These are phyloP conservation scores for Choreutis nemorana DNA, from an alignment of 2,888 invertebrate species.

Conservation along the genomic window DNA sequence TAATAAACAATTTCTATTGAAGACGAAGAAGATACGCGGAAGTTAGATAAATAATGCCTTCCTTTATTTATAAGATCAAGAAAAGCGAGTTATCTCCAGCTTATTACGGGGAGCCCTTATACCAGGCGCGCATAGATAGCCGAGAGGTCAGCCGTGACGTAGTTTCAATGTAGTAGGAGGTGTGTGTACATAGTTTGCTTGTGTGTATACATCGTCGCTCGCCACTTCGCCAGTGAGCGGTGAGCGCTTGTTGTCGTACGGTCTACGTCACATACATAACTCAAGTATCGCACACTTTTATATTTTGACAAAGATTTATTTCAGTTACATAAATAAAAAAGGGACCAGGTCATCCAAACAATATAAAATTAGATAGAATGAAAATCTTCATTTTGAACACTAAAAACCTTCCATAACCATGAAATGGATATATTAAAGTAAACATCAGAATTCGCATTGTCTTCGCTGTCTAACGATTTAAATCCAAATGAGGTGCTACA, in stretches of 20 bases:
- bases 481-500: no score
- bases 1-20: not conserved
- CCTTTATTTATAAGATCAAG: constrained; percentile 45
- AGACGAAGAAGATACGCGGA: constrained; percentile 30
- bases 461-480: no score
- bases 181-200: no score
- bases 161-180: constrained; percentile 25
- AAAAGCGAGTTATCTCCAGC: constrained; percentile 62
- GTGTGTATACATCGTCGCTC: constrained; percentile 1
- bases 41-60: constrained; percentile 36
- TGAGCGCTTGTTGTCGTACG: constrained; percentile 42
- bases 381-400: no score
- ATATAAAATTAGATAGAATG: no score
- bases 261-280: constrained; percentile 40
- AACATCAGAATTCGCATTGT: no score
- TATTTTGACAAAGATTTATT: constrained; percentile 22
- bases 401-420: no score
- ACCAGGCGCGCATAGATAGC: constrained; percentile 51
- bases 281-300: no score
- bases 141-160: constrained; percentile 50
- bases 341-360: no score
- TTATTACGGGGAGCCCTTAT: constrained; percentile 59
- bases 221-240: constrained; percentile 27
- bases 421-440: no score
- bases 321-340: constrained; percentile 12